phyloP scores from a whole-genome alignment of 2,888 invertebrate genomes.

The Saturnia japonica region DNA sequence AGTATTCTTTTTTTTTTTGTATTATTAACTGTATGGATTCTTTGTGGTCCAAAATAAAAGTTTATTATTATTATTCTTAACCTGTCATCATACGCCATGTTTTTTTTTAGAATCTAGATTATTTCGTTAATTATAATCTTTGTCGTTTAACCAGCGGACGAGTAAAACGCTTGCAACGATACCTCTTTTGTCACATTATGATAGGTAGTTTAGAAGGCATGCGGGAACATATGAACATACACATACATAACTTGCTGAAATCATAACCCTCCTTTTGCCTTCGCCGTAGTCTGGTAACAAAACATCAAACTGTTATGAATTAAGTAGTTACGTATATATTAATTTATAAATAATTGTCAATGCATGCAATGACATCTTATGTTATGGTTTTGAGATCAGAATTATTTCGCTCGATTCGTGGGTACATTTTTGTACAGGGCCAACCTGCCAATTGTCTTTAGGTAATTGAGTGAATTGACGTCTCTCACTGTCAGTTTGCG shows the following conservation, averaged over 20 bases:
- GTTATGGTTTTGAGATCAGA: background rate
- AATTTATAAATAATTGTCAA: no score
- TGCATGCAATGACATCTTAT: background rate
- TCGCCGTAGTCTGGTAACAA: background rate
- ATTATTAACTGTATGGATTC: no score
- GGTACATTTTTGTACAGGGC: background rate
- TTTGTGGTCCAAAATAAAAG: no score
- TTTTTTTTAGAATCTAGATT: background rate
- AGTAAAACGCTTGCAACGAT: no score
- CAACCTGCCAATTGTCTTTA: background rate
- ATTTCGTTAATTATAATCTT: background rate
- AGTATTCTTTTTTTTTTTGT: no score
- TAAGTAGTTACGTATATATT: background rate
- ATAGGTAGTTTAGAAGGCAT: no score
- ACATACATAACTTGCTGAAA: no score
- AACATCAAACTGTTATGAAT: background rate
- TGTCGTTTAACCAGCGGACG: background rate
- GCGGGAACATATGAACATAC: no score
- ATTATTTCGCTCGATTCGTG: background rate
- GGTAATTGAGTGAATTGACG: constrained; percentile 1
- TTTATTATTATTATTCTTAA: background rate
- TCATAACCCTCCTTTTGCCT: no score
- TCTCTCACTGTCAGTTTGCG: background rate
- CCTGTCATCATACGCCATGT: background rate
- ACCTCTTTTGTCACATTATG: no score